Conservation (phyloP, 92 coral and sea anemone genomes). For the Parazoanthus darwini region DNA sequence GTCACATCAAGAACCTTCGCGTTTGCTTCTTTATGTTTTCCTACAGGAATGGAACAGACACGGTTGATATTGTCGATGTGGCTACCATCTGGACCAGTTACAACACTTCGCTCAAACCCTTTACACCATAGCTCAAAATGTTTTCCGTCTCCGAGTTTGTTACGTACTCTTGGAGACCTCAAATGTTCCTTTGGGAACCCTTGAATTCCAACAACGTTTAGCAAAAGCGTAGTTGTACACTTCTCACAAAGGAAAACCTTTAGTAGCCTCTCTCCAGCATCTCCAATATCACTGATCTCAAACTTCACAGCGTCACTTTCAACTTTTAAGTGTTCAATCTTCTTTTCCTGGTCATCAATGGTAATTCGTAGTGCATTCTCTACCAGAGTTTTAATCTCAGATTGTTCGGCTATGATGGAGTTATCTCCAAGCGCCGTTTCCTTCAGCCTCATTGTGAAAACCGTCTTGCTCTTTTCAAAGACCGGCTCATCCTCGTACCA, state of each 20-base stretch:
- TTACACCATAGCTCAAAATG: neutral
- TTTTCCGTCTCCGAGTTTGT: neutral
- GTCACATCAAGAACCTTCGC: neutral
- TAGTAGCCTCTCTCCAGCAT: neutral
- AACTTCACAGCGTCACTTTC: neutral
- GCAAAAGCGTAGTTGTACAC: neutral
- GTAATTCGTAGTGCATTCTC: neutral
- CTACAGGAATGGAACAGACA: neutral
- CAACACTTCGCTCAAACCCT: neutral
- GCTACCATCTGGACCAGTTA: conserved; percentile 52
- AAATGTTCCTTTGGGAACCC: neutral
- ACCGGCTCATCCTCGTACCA: neutral
- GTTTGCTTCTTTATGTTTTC: neutral
- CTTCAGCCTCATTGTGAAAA: neutral
- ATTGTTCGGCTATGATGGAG: neutral
- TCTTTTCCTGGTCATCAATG: neutral
- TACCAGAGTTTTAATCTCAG: neutral
- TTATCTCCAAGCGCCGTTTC: neutral
- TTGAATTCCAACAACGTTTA: conserved; percentile 27
- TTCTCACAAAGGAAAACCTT: neutral
- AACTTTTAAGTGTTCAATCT: neutral
- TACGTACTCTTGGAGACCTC: neutral
- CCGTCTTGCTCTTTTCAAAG: neutral
- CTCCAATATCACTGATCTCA: conserved; percentile 1
- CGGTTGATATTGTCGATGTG: conserved; percentile 55